phyloP scores from a whole-genome alignment of 2,797 vertebrate species.

The Halcyon smyrnensis region DNA sequence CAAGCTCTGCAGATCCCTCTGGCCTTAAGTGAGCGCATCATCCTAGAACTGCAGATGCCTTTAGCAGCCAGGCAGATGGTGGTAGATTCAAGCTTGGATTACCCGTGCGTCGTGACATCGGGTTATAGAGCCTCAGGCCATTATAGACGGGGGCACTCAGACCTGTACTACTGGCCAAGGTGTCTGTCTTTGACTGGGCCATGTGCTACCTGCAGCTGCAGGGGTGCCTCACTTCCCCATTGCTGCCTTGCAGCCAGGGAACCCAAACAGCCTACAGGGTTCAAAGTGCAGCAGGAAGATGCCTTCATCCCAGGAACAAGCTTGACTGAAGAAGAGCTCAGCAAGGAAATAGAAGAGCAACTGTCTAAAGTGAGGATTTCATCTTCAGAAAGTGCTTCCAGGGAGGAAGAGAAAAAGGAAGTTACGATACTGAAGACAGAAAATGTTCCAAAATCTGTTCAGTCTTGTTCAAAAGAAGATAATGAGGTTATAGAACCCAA shows the following conservation, averaged over 20 bases:
- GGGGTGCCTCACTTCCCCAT: not conserved
- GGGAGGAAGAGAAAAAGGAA: not conserved
- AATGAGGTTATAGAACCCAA: not conserved
- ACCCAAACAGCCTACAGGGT: rapidly evolving
- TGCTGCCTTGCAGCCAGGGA: slow-evolving; percentile 5
- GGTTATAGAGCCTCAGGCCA: slow-evolving; percentile 57
- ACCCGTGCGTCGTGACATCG: slow-evolving; percentile 35
- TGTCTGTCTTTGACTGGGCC: not conserved
- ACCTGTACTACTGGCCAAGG: not conserved
- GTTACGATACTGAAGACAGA: not conserved
- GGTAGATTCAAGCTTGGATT: slow-evolving; percentile 62
- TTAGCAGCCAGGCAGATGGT: slow-evolving; percentile 67
- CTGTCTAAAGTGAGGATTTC: slow-evolving; percentile 4
- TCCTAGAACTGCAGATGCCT: slow-evolving; percentile 77
- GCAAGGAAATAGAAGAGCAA: slow-evolving; percentile 19
- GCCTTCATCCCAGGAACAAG: not conserved
- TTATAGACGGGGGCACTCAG: not conserved
- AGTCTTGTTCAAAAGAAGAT: not conserved
- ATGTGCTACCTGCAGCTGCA: not conserved
- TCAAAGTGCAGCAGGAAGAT: not conserved
- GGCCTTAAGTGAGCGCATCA: slow-evolving; percentile 56
- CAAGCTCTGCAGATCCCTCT: slow-evolving; percentile 55
- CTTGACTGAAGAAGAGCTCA: not conserved
- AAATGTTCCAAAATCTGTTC: not conserved
- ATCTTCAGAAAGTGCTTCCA: not conserved